Base-by-base conservation (phyloP, 2,888 invertebrate species). In the Cyclophora albipunctata region DNA sequence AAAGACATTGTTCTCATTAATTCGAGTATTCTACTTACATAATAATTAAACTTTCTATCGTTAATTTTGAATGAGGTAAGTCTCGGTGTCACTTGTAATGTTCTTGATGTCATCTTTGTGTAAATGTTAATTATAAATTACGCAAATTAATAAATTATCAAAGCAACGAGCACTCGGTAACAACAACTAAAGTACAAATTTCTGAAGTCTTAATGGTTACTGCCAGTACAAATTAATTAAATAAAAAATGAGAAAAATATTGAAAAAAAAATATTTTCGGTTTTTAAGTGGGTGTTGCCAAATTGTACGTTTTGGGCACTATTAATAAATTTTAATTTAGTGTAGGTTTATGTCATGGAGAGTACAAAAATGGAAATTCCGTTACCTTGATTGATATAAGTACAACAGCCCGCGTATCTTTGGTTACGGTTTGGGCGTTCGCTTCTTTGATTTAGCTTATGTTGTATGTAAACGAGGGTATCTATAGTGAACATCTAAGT, bases 161-260 rank as follows among this genome's bases (percentile, higher is more conserved):
- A 72, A 66, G 75, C 77, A 83, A 83, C 75, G 85, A 86, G 85
- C 83, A 79, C 82, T 79, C 68, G 75, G 70, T 67, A 70, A 65
- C 74, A 71, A 68, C 73, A 75, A 64, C 78, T 80, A 88, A 79
- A 89, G 89, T 89, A 89, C 89, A 89, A 89, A 89, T 83, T 82
- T 74, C 73, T 71, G 71, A 86, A 84, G 86, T 85, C 81, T 86
- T 81, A 77, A 78, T 67, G 71, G 67, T 76, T 81, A 87, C 75
- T 80, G 78, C 78, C 87, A 89, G 89, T 89, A 89, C 89, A 89
- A 89, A 89, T 83, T 84, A 79, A 81, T 79, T 77, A 78, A 75
- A 67, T 37, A 60, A 66, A 63, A 61, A 62, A 57, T 58, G 45
- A 55, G 57, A 55, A 46, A 59, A 63, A 60, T 60, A 56, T 62